Base-by-base conservation (phyloP, 1,140 invertebrate genomes). In the Platyura marginata region DNA sequence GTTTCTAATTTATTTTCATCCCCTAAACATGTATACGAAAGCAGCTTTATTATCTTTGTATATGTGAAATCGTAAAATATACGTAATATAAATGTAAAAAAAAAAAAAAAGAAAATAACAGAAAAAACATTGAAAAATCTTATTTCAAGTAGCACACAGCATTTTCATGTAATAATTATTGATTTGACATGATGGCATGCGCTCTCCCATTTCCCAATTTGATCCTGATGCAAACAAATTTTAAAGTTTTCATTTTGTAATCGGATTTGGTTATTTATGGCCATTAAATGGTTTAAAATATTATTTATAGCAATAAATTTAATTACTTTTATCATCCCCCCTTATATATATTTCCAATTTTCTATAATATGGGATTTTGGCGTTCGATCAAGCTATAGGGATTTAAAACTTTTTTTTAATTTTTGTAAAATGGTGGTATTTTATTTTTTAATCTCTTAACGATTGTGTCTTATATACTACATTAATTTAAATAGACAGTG, bases 201-300 rank as follows among this genome's bases (percentile, higher is more conserved):
- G 42, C 15, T 32, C 34, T 40, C 21, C n/a, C n/a, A 15, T 21
- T 33, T 40, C 13, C 29, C 39, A 8, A 29, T 29, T 29, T n/a
- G n/a, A n/a, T n/a, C n/a, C n/a, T n/a, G n/a, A 8, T 22, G 21
- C 10, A 42, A 40, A 47, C 4, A 42, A 41, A 43, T 48, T 16
- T 36, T 11, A 36, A 9, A 36, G 15, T 36, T 36, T 11, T 36
- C 34, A 6, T 18, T 36, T 11, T 10, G 9, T 36, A 11, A 36
- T 36, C 25, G 25, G 25, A 29, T 36, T 36, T 5, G 34, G 6
- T 11, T 36, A 9, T 9, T 9, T 36, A 18, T 29, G 6, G 13
- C 6, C 13, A 29, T 8, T 29, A 29, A 8, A 8, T 29, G 6
- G 6, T 29, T 8, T 29, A 13, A 29, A 29, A 29, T 8, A 8